These are phyloP conservation scores for Vicugna pacos DNA, from an alignment of 2,113 vertebrate genomes.

Conservation along the genomic window DNA sequence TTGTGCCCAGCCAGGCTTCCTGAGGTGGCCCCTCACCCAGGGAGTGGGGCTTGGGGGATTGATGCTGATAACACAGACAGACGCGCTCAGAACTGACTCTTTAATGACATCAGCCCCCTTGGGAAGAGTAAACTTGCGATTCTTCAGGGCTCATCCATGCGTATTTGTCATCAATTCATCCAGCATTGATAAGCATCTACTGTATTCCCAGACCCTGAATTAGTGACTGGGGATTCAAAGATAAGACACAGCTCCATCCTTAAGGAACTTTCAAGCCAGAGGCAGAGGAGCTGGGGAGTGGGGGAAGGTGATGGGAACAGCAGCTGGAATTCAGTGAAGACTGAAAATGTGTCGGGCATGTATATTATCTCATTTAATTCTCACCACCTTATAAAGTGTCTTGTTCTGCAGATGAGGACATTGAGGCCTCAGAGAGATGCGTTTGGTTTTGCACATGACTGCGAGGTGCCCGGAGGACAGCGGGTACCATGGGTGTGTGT, in stretches of 20 bases:
- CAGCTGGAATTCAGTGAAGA: neutral
- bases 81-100: neutral
- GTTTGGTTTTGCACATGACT: neutral
- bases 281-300: neutral
- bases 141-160: neutral
- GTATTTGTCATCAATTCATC: neutral
- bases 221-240: neutral
- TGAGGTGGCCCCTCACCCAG: neutral
- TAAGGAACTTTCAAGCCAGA: neutral
- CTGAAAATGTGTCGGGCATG: neutral
- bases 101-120: neutral
- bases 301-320: neutral
- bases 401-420: neutral
- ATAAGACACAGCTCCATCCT: neutral
- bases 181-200: neutral
- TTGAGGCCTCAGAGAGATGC: neutral
- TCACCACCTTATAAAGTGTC: neutral
- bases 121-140: neutral
- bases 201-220: neutral
- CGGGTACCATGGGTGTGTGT: fast-evolving
- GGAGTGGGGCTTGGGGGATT: neutral
- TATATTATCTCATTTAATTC: neutral
- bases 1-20: neutral
- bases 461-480: neutral
- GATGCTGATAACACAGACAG: neutral